phyloP scores from a whole-genome alignment of 2,797 vertebrate genomes.

The Mycteria americana region DNA sequence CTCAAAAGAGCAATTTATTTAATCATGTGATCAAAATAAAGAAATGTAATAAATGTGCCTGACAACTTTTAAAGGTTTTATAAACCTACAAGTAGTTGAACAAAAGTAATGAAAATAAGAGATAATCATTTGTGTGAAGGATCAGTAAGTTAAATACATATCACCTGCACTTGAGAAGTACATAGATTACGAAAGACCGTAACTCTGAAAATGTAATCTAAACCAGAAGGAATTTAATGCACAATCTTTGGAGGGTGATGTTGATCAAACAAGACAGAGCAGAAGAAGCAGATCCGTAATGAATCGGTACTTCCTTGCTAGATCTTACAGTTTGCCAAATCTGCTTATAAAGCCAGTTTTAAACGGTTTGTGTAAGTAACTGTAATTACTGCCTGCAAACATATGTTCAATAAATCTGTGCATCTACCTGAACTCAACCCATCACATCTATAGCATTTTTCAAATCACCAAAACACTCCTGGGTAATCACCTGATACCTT shows the following conservation, averaged over 20 bases:
- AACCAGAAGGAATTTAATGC: not conserved
- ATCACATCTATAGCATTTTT: not conserved
- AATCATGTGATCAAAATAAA: not conserved
- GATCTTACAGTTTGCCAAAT: not conserved
- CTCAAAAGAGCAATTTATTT: not conserved
- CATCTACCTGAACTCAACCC: not conserved
- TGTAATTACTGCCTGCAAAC: not conserved
- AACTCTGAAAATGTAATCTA: not conserved
- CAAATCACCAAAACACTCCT: not conserved
- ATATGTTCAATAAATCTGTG: not conserved
- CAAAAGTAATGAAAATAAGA: not conserved
- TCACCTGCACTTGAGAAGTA: not conserved
- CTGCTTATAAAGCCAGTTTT: not conserved
- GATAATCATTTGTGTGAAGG: not conserved
- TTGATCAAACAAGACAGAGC: not conserved
- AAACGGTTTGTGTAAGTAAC: not conserved
- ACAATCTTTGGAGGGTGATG: not conserved
- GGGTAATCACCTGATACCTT: not conserved
- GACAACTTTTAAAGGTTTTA: not conserved
- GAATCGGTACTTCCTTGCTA: not conserved
- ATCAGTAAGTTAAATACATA: not conserved
- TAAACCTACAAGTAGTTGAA: not conserved
- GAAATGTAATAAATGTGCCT: not conserved
- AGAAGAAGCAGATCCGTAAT: not conserved
- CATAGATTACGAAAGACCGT: fast-evolving